These are phyloP conservation scores for Corythornis vintsioides DNA, from an alignment of 2,113 vertebrate genomes.

Conservation along the genomic window DNA sequence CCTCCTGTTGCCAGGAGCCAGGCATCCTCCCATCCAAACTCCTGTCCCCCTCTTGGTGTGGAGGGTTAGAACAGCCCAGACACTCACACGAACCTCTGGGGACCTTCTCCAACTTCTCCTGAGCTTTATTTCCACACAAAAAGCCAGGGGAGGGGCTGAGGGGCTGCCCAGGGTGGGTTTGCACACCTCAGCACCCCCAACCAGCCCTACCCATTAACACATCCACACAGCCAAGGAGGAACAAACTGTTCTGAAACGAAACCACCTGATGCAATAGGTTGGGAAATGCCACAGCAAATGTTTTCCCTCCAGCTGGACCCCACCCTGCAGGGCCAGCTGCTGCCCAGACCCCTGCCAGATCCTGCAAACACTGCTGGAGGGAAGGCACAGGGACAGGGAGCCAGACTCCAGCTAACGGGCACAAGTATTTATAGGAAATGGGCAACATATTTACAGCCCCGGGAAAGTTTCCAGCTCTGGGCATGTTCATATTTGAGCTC, in stretches of 20 bases:
- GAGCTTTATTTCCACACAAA: background rate
- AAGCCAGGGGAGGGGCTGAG: background rate
- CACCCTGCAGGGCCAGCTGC: fast-evolving
- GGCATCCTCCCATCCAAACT: background rate
- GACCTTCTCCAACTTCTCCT: background rate
- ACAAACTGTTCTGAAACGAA: background rate
- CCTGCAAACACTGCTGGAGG: background rate
- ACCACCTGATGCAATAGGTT: background rate
- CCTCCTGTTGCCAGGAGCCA: background rate
- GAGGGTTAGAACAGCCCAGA: background rate
- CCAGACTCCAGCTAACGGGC: background rate
- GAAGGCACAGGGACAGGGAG: fast-evolving
- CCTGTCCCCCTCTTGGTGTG: background rate
- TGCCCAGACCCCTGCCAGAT: background rate
- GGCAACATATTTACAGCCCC: background rate
- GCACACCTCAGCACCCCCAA: background rate
- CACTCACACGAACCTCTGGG: background rate
- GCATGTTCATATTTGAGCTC: background rate
- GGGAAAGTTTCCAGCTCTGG: background rate
- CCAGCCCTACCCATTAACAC: background rate
- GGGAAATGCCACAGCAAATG: background rate
- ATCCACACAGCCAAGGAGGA: fast-evolving
- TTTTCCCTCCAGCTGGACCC: background rate
- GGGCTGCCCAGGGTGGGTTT: background rate
- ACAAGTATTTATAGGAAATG: background rate